These are phyloP conservation scores for Mystacides longicornis DNA, from an alignment of 2,888 invertebrate species.

Conservation along the genomic window DNA sequence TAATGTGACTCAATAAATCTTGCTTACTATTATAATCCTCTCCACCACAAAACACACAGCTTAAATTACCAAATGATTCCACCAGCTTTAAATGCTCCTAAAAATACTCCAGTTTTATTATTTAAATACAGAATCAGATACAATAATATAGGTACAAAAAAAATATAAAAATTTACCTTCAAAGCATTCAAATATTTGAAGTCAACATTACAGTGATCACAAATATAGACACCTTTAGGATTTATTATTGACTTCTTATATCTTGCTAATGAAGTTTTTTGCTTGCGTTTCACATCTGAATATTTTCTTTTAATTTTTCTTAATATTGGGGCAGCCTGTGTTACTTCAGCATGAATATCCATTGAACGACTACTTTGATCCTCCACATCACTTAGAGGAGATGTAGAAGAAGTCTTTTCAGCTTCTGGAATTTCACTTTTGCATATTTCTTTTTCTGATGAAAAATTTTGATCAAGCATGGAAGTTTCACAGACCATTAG, in stretches of 20 bases:
- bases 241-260: background rate
- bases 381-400: background rate
- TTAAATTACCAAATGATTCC: background rate
- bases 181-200: background rate
- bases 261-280: background rate
- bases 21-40: conserved; percentile 3
- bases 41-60: conserved; percentile 16
- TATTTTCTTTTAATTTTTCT: background rate
- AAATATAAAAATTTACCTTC: background rate
- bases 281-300: background rate
- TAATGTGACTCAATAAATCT: conserved; percentile 11
- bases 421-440: background rate
- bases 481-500: background rate
- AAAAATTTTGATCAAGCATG: background rate
- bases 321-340: too few relatives aligned
- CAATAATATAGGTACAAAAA: background rate
- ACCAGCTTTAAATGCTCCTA: conserved; percentile 5
- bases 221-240: background rate
- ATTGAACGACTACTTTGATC: background rate
- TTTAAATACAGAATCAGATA: background rate
- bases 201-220: conserved; percentile 3
- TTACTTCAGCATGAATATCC: background rate
- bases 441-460: background rate
- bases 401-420: background rate
- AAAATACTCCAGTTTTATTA: background rate